Conservation (phyloP, 92 coral and sea anemone genomes). For the Epizoanthus fatuus region DNA sequence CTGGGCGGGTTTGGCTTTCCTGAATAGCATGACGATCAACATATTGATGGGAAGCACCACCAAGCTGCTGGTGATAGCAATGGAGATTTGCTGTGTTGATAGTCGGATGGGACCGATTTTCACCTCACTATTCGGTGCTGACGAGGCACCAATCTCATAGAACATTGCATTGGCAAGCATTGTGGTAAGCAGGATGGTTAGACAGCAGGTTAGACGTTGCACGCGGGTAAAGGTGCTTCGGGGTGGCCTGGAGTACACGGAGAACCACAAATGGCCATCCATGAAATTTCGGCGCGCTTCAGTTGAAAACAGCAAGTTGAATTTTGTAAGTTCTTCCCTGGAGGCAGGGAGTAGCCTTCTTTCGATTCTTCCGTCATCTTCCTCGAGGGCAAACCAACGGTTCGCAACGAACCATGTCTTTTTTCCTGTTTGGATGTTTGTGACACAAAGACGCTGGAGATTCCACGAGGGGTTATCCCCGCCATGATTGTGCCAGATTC, state of each 20-base stretch:
- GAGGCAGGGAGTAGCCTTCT: slow-evolving; percentile 74
- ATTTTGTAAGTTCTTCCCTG: slow-evolving; percentile 76
- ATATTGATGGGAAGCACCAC: slow-evolving; percentile 88
- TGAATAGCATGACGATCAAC: slow-evolving; percentile 74
- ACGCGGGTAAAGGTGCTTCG: slow-evolving; percentile 90
- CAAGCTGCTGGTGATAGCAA: slow-evolving; percentile 81
- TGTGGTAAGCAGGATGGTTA: slow-evolving; percentile 77
- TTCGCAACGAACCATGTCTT: slow-evolving; percentile 87
- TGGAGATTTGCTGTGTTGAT: slow-evolving; percentile 78
- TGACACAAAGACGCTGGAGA: slow-evolving; percentile 73
- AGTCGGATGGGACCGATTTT: slow-evolving; percentile 83
- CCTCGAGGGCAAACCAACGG: slow-evolving; percentile 92
- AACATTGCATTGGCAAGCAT: slow-evolving; percentile 97
- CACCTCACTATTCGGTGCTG: slow-evolving; percentile 69
- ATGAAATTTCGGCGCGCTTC: slow-evolving; percentile 88
- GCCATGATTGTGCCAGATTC: slow-evolving; percentile 90
- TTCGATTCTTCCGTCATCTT: slow-evolving; percentile 90
- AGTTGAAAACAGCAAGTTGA: slow-evolving; percentile 76
- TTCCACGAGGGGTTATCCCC: slow-evolving; percentile 90
- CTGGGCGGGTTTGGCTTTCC: slow-evolving; percentile 75
- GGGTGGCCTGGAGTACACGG: slow-evolving; percentile 81
- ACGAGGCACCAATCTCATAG: slow-evolving; percentile 67
- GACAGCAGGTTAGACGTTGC: slow-evolving; percentile 92
- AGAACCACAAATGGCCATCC: slow-evolving; percentile 93
- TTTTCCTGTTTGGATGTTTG: slow-evolving; percentile 81